phyloP scores from a whole-genome alignment of 2,797 vertebrate species.

The Neosilurus hyrtlii region DNA sequence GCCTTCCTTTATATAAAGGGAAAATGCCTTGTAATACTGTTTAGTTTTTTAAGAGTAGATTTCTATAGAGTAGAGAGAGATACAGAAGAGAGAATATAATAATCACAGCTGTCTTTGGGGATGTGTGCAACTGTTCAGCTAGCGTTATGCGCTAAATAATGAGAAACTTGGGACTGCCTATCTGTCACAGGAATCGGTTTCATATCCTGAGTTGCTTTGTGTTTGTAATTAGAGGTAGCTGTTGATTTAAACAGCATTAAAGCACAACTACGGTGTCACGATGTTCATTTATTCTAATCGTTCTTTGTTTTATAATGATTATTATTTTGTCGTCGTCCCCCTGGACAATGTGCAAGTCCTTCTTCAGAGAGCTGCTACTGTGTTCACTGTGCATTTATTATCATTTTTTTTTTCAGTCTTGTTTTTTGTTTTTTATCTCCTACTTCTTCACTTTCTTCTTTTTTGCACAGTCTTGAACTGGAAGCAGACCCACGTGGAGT shows the following conservation, averaged over 20 bases:
- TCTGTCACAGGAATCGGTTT: constrained; percentile 48
- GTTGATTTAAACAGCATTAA: constrained; percentile 62
- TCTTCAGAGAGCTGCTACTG: constrained; percentile 79
- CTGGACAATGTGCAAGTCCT: constrained; percentile 68
- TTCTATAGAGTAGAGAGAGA: constrained; percentile 55
- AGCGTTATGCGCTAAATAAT: constrained; percentile 58
- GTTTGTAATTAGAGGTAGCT: constrained; percentile 20
- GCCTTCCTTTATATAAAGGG: constrained; percentile 29
- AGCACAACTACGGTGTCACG: constrained; percentile 77
- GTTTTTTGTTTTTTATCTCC: constrained; percentile 25
- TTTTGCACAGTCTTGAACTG: constrained; percentile 59
- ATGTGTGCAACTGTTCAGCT: constrained; percentile 68
- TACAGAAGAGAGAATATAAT: constrained; percentile 45
- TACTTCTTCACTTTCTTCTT: constrained; percentile 48
- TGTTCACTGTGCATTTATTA: constrained; percentile 64
- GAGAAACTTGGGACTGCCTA: constrained; percentile 53
- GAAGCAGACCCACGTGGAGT: constrained; percentile 72
- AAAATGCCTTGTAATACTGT: constrained; percentile 62
- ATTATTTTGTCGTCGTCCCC: constrained; percentile 39
- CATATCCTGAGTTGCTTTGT: constrained; percentile 22
- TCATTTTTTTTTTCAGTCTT: constrained; percentile 15
- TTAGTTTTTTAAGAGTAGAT: constrained; percentile 58
- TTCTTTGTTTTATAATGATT: constrained; percentile 54
- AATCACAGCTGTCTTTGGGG: constrained; percentile 63
- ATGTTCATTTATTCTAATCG: constrained; percentile 53